A percentile compares a stretch with the other conserved stretches of the same genome.
phyloP scores from a whole-genome alignment of 2,113 vertebrate species.

The Neotragus moschatus region DNA sequence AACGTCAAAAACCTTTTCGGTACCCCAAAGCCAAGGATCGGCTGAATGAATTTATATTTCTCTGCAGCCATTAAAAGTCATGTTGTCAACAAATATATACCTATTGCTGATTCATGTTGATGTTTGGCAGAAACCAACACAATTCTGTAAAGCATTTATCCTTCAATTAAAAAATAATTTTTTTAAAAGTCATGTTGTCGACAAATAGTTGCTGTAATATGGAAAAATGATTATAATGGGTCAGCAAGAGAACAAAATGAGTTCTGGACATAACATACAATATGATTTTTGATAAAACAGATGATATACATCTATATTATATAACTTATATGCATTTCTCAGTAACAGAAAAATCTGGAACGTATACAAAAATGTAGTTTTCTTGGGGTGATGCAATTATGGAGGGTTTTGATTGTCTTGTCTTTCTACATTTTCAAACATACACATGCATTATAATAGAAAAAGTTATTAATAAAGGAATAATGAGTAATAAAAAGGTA shows the following conservation, averaged over 20 bases:
- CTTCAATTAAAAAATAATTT: not conserved
- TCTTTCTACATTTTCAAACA: not conserved
- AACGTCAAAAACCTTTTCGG: rapidly evolving
- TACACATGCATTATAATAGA: not conserved
- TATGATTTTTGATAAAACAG: not conserved
- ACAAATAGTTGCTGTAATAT: not conserved
- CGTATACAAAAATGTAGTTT: not conserved
- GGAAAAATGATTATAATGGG: not conserved
- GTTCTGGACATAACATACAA: not conserved
- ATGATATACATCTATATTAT: not conserved
- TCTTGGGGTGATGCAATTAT: not conserved
- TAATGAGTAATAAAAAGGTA: not conserved
- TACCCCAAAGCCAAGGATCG: not conserved
- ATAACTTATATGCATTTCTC: not conserved
- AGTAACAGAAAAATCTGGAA: not conserved
- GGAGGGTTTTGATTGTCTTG: not conserved
- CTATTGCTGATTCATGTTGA: not conserved
- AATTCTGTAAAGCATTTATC: not conserved
- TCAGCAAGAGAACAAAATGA: not conserved
- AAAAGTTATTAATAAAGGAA: not conserved
- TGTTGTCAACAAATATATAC: not conserved
- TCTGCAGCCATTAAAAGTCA: not conserved
- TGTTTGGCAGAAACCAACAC: not conserved
- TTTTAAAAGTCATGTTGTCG: not conserved
- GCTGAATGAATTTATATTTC: rapidly evolving